A percentile compares a stretch with the other conserved stretches of the same genome.
phyloP scores from a whole-genome alignment of 2,888 invertebrate species.

The Epistrophe eligans region DNA sequence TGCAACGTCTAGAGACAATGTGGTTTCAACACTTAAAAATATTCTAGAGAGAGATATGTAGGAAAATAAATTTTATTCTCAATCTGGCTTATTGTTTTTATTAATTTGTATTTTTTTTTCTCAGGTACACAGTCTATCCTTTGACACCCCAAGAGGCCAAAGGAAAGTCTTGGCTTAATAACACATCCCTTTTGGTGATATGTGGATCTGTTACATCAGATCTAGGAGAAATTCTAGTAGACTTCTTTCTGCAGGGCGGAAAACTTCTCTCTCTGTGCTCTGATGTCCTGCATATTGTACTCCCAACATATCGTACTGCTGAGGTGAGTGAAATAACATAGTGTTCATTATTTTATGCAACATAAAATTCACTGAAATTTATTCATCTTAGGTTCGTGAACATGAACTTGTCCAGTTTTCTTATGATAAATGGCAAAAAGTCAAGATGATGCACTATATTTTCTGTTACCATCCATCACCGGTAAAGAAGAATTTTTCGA shows the following conservation, averaged over 20 bases:
- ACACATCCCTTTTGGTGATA: slow-evolving; percentile 89
- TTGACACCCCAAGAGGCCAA: slow-evolving; percentile 84
- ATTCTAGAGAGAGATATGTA: slow-evolving; percentile 90
- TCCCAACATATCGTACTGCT: slow-evolving; percentile 93
- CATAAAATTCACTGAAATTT: neutral
- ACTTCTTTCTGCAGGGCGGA: slow-evolving; percentile 90
- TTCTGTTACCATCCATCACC: slow-evolving; percentile 95
- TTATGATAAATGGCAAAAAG: slow-evolving; percentile 92
- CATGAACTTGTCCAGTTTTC: slow-evolving; percentile 93
- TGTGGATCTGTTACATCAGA: slow-evolving; percentile 90
- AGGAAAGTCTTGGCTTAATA: slow-evolving; percentile 84
- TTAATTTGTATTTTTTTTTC: neutral
- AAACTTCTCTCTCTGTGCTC: slow-evolving; percentile 92
- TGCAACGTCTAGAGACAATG: slow-evolving; percentile 89
- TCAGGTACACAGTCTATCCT: slow-evolving; percentile 87
- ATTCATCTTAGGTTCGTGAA: slow-evolving; percentile 87
- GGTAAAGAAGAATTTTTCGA: slow-evolving; percentile 91
- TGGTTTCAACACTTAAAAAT: slow-evolving; percentile 88
- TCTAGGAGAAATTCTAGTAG: slow-evolving; percentile 88
- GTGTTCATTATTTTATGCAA: neutral
- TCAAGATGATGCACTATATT: slow-evolving; percentile 94
- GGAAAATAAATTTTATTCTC: slow-evolving; percentile 61
- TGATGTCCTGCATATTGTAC: slow-evolving; percentile 90
- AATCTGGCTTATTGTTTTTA: neutral
- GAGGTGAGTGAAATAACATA: slow-evolving; percentile 85